Evolutionary conservation across 2,797 vertebrate species (phyloP), one percentile per base, ranked within the genome.

Genomic region (Trachurus trachurus): DNA sequence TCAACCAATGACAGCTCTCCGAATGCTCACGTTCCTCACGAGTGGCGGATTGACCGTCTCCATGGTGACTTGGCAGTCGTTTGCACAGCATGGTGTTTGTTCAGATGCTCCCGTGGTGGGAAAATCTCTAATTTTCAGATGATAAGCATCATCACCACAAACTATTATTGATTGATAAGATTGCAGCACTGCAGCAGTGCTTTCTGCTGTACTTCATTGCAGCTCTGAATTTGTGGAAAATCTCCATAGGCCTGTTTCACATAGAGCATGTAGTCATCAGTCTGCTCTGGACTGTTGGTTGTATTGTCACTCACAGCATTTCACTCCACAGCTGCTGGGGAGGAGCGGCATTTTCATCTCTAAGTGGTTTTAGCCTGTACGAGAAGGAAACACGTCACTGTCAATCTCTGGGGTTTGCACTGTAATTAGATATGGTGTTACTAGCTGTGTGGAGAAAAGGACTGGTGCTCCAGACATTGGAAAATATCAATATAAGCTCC

Each of bases 11-110:
- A 50, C 60, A 66, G 76, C 83, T 62, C 78, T 71, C 50, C 68
- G 39, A 42, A 60, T 74, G 66, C 83, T 89, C 89, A 88, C 52
- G 64, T 84, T 90, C 67, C 76, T 74, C 85, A 78, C 54, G 45
- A 87, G 87, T 68, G 76, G 62, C 0, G 56, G 73, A 79, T 49
- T 15, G 74, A 68, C 54, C 57, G 78, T 91, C 65, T 6, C 80
- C 87, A 93, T 92, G 87, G 89, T 70, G 85, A 91, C 83, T 57
- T 85, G 78, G 81, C 83, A 80, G 19, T 71, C 11, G 2, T 82
- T 61, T 61, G 66, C 72, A 74, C 76, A 45, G 70, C 78, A 53
- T 74, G 71, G 56, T 54, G 71, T 78, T 68, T 69, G 74, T 19
- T 76, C 60, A 65, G 71, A 86, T 58, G 53, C 16, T 5, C 21